phyloP scores from a whole-genome alignment of 2,888 invertebrate species.

The Drosophila yooni region DNA sequence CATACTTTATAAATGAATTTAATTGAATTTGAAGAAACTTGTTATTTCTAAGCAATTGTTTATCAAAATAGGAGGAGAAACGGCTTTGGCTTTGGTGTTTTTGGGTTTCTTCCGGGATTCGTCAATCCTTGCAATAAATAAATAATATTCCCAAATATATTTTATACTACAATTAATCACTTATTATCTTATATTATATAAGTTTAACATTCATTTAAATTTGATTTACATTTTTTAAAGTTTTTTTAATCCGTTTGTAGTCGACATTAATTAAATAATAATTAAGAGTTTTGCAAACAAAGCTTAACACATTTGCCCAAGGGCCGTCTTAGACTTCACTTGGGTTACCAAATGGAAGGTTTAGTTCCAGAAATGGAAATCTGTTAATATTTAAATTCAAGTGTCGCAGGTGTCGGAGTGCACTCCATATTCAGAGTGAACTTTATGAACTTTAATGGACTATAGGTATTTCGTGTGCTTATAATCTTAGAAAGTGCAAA shows the following conservation, averaged over 20 bases:
- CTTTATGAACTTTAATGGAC: neutral
- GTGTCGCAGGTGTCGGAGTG: neutral
- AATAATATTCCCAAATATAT: neutral
- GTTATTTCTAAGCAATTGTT: neutral
- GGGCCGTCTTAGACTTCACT: neutral
- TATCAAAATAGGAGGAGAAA: neutral
- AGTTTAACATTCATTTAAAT: neutral
- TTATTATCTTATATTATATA: neutral
- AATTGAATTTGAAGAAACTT: neutral
- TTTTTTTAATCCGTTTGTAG: neutral
- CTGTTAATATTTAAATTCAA: neutral
- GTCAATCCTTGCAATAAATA: neutral
- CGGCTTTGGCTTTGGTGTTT: too few species aligned
- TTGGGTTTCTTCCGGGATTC: neutral
- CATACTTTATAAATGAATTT: neutral
- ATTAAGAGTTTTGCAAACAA: neutral
- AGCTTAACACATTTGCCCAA: neutral
- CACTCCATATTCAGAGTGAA: neutral
- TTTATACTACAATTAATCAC: neutral
- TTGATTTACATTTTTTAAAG: too few species aligned
- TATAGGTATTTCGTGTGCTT: neutral
- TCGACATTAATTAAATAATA: neutral
- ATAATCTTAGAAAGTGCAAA: slow-evolving; percentile 2
- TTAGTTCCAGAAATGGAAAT: neutral
- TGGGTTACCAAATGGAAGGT: neutral